Evolutionary conservation across 2,888 invertebrate species (phyloP).

Genomic region (Omphaloscelis lunosa): DNA sequence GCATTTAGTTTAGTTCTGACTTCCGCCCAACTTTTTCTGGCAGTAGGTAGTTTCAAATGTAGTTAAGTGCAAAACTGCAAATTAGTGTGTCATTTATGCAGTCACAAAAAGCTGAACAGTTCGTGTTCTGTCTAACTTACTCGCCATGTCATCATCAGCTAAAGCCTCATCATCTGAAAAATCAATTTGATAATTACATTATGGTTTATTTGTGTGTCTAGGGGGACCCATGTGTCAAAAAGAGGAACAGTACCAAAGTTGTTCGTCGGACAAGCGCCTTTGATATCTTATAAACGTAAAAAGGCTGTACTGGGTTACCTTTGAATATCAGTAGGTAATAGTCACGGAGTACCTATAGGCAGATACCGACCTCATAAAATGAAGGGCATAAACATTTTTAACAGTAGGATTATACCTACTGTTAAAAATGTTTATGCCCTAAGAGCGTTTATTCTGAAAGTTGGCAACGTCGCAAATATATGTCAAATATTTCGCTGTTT

Average conservation of each 20-base stretch:
- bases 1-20: not conserved
- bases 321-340: not conserved
- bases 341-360: too few relatives aligned
- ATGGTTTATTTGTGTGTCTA: not conserved
- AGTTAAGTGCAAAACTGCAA: not conserved
- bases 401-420: too few relatives aligned
- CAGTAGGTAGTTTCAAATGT: not conserved
- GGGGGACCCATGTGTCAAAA: not conserved
- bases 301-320: not conserved
- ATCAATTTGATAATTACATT: slow-evolving; percentile 12
- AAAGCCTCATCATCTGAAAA: slow-evolving; percentile 64
- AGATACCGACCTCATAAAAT: too few relatives aligned
- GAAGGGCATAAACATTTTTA: too few relatives aligned
- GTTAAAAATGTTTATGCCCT: too few relatives aligned
- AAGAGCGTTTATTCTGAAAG: too few relatives aligned
- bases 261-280: not conserved
- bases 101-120: not conserved
- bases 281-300: not conserved
- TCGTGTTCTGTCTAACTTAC: slow-evolving; percentile 63
- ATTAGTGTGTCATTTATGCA: not conserved
- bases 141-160: slow-evolving; percentile 68
- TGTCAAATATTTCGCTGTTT: too few relatives aligned
- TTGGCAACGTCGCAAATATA: too few relatives aligned
- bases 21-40: not conserved
- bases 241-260: not conserved